These are phyloP conservation scores for Hyaena hyaena DNA, from an alignment of 2,113 vertebrate species.

Conservation along the genomic window DNA sequence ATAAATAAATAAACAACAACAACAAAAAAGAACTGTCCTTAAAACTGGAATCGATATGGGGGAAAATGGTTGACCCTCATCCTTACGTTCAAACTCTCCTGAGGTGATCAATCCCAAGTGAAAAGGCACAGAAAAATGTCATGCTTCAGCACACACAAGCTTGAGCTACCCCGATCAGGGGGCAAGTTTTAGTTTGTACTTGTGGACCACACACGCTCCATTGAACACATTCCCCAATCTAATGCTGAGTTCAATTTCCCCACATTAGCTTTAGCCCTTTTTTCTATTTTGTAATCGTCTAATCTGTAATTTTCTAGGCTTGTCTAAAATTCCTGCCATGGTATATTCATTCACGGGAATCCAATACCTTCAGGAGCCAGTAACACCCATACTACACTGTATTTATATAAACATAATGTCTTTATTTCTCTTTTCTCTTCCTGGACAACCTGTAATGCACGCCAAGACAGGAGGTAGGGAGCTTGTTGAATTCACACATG, in stretches of 20 bases:
- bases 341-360: slow-evolving; percentile 39
- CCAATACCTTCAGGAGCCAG: neutral
- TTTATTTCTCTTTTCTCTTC: neutral
- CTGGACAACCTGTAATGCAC: neutral
- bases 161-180: neutral
- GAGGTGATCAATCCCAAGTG: neutral
- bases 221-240: neutral
- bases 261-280: neutral
- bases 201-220: neutral
- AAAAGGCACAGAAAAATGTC: neutral
- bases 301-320: slow-evolving; percentile 19
- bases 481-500: slow-evolving; percentile 22
- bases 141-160: neutral
- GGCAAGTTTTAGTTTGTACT: neutral
- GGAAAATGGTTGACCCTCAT: neutral
- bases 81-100: neutral
- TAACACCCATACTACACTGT: neutral
- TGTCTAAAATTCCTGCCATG: neutral
- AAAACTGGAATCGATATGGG: neutral
- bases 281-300: slow-evolving; percentile 4
- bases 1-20: too few relatives aligned
- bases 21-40: neutral
- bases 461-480: neutral
- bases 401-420: slow-evolving; percentile 3
- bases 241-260: slow-evolving; percentile 1